Conservation (phyloP, 2,888 invertebrate species). For the Pristionchus fissidentatus region DNA sequence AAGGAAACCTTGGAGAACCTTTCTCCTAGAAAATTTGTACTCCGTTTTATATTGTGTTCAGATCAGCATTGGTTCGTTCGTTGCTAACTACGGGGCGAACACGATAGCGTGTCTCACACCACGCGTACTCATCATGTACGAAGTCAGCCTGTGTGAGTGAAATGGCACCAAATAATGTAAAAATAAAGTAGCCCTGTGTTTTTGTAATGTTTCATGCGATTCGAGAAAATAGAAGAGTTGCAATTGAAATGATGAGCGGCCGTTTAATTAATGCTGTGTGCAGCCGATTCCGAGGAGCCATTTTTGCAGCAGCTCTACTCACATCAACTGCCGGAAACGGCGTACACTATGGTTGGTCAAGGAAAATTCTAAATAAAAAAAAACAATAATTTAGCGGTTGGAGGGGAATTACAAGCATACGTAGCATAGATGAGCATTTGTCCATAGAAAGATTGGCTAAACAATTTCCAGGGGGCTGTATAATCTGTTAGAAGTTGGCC, state of each 20-base stretch:
- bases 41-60: background rate
- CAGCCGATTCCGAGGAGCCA: background rate
- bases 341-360: slow-evolving; percentile 57
- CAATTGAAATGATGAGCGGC: too few species aligned
- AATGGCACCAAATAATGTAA: background rate
- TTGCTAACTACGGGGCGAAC: background rate
- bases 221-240: background rate
- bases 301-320: slow-evolving; percentile 54
- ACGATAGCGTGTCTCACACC: slow-evolving; percentile 8
- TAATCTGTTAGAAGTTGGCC: too few species aligned
- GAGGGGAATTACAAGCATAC: too few species aligned
- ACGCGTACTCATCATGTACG: slow-evolving; percentile 26
- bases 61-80: slow-evolving; percentile 5
- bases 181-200: background rate
- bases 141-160: background rate
- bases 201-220: background rate
- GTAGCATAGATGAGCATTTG: too few species aligned
- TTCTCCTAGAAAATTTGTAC: too few species aligned
- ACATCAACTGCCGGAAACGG: slow-evolving; percentile 53
- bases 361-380: too few species aligned
- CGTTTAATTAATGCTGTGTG: too few species aligned
- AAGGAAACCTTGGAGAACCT: too few species aligned
- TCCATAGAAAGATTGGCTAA: too few species aligned
- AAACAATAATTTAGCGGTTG: too few species aligned
- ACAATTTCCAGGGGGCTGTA: too few species aligned